Base-by-base conservation (phyloP, 2,113 vertebrate genomes). In the Callaeas wilsoni region DNA sequence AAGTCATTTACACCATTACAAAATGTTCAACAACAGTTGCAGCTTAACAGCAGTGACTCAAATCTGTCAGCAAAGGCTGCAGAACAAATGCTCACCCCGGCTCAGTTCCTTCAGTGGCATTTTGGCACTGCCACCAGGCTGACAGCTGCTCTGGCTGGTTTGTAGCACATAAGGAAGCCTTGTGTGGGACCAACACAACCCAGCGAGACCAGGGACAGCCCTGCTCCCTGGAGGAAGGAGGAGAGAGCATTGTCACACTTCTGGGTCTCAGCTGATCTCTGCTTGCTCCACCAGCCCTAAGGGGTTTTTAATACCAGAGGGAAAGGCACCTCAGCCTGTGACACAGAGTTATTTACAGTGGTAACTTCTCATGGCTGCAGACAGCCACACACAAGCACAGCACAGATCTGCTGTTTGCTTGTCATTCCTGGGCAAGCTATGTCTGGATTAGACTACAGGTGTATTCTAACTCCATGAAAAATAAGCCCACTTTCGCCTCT, bases 341-440 rank as follows among this genome's bases (percentile, higher is more conserved):
- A 22, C 47, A 87, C 21, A 32, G 8, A 60, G 29, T 16, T 70
- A 49, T 70, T 74, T 87, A 50, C 9, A 22, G 12, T 10, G 8
- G 44, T 29, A 49, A 30, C 13, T 52, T 65, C 23, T 69, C n/a
- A 33, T 4, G 37, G 23, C 47, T 59, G 32, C 89, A 82, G 74
- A 29, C 52, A 78, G 56, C 14, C 46, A 15, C 0, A 0, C n/a
- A 22, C 39, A 59, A 47, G 35, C 47, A 50, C 0, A 0, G 19
- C 39, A 63, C 3, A 63, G 35, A 56, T 81, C 27, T 10, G 2
- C 16, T 65, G 25, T 59, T 69, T 57, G 4, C n/a, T 44, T 70
- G 19, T 16, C 5, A 2, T 49, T 35, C 42, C 69, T 39, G 27
- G 13, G 39, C 15, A 63, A 71, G 15, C 39, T 63, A 3, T 6